Evolutionary conservation across 2,113 vertebrate species (phyloP).

Genomic region (Leptosomus discolor): DNA sequence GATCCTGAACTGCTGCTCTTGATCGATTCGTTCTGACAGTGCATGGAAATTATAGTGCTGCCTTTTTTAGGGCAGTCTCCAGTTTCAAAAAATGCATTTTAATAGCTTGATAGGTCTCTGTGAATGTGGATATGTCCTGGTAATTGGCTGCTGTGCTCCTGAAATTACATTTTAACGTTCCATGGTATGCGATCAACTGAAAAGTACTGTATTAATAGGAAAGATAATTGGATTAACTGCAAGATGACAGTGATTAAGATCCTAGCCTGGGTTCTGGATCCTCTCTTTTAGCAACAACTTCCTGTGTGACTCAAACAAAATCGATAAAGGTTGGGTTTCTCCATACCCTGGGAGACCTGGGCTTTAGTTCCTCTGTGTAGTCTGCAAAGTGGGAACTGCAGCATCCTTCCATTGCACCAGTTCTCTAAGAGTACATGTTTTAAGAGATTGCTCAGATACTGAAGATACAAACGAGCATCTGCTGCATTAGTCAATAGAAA

Average conservation of each 20-base stretch:
- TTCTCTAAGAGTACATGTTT: background rate
- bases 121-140: background rate
- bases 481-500: background rate
- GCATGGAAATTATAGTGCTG: background rate
- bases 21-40: background rate
- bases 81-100: background rate
- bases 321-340: background rate
- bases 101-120: background rate
- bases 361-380: background rate
- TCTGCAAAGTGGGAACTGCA: background rate
- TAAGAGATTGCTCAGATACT: background rate
- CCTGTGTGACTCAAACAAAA: background rate
- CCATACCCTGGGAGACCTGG: background rate
- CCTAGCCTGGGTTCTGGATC: background rate
- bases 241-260: background rate
- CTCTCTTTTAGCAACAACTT: background rate
- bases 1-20: background rate
- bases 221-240: background rate
- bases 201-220: background rate
- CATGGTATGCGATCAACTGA: background rate
- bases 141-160: background rate
- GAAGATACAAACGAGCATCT: background rate
- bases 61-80: background rate
- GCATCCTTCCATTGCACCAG: background rate
- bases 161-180: background rate